Base-by-base conservation (phyloP, 1,140 invertebrate genomes). In the Cyclina sinensis region DNA sequence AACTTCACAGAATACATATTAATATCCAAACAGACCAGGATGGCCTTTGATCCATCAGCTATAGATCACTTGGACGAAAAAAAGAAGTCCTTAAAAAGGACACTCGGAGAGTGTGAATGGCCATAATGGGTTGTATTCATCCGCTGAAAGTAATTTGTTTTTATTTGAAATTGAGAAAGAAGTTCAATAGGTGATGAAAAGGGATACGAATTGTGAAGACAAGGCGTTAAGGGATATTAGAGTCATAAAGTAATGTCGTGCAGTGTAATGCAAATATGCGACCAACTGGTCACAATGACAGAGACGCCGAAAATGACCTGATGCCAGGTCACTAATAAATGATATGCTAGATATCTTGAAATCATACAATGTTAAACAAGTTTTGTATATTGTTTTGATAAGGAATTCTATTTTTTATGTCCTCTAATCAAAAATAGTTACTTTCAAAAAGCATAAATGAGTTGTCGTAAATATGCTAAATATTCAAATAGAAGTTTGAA, bases 71-170 rank as follows among this genome's bases (percentile, higher is more conserved):
- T 43, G n/a, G 21, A 27, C 11, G 48, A 84, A 70, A 84, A 51
- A 84, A 82, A 73, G 65, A 54, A 57, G 82, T 84, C 21, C 48
- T 32, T 48, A 62, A 46, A 70, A 51, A 21, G 59, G 32, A 81
- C 39, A 82, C 62, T 65, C 24, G n/a, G 59, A n/a, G 59, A 82
- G 59, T 57, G 62, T 65, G 62, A 70, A 70, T 68, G 30, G 43
- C 37, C 62, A 70, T 73, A 84, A 84, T 48, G 48, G 48, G 21
- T 27, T 0, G 39, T 46, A 73, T 70, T 73, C 62, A 70, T 70
- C 68, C 32, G 48, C 65, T 68, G 82, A 54, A 84, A 84, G 62
- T 84, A 84, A 84, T 84, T 84, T 84, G 82, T 84, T 84, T 70
- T 54, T 62, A 65, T 82, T 82, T 82, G 57, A 68, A 32, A 82